Percentiles rank a stretch among this genome's conserved stretches.
These are phyloP conservation scores for Leptinotarsa peninsularis DNA, from an alignment of 2,888 invertebrate genomes.

Conservation along the genomic window DNA sequence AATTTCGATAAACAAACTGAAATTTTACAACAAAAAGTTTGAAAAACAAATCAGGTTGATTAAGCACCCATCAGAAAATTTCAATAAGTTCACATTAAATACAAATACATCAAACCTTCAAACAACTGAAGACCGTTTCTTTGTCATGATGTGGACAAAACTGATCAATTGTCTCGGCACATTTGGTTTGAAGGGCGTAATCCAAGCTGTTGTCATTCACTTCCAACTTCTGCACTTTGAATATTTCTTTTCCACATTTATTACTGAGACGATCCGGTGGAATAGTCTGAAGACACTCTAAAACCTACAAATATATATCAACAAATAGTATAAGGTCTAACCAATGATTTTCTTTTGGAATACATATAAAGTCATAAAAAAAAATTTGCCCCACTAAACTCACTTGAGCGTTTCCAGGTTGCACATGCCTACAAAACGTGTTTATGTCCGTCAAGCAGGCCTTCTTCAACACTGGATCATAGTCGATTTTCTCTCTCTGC, in stretches of 20 bases:
- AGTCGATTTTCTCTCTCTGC: slow-evolving; percentile 88
- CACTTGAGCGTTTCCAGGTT: slow-evolving; percentile 75
- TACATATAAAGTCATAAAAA: slow-evolving; percentile 14
- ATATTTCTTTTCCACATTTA: slow-evolving; percentile 83
- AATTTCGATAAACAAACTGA: too few relatives aligned
- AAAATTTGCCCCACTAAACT: slow-evolving; percentile 31
- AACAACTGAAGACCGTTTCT: slow-evolving; percentile 79
- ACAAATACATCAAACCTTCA: slow-evolving; percentile 71
- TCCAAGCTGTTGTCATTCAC: slow-evolving; percentile 89
- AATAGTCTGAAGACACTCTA: slow-evolving; percentile 81
- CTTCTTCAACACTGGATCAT: slow-evolving; percentile 86
- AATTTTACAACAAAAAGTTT: too few relatives aligned
- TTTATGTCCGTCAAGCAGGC: slow-evolving; percentile 86
- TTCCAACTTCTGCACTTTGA: slow-evolving; percentile 87
- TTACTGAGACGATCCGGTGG: slow-evolving; percentile 74
- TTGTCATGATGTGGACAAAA: slow-evolving; percentile 83
- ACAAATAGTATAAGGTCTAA: not conserved
- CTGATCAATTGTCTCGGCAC: slow-evolving; percentile 86
- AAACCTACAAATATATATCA: slow-evolving; percentile 68
- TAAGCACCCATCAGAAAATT: not conserved
- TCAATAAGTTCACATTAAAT: not conserved
- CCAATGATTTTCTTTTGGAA: not conserved
- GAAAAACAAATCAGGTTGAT: too few relatives aligned
- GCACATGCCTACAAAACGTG: slow-evolving; percentile 76
- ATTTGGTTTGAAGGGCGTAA: slow-evolving; percentile 84